A percentile compares a stretch with the other conserved stretches of the same genome.
phyloP scores from a whole-genome alignment of 1,140 invertebrate species.

The Rhopalosiphum padi region DNA sequence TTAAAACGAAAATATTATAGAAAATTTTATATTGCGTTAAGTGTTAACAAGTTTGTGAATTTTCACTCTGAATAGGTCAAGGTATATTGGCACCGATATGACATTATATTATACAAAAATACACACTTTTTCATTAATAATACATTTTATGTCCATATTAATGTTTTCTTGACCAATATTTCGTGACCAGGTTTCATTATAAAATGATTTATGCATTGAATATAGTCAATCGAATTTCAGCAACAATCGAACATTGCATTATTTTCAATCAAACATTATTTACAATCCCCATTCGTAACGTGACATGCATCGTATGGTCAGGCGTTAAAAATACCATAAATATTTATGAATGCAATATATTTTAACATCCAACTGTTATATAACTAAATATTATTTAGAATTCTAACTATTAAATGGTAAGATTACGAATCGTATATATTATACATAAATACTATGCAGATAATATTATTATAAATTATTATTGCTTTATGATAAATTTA shows the following conservation, averaged over 20 bases:
- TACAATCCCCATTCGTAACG: neutral
- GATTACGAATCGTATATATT: neutral
- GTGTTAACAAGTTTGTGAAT: neutral
- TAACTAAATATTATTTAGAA: constrained; percentile 7
- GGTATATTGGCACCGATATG: neutral
- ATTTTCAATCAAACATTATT: neutral
- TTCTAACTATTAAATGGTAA: neutral
- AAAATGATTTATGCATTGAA: neutral
- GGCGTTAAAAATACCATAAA: neutral
- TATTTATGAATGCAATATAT: neutral
- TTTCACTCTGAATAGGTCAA: neutral
- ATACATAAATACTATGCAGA: neutral
- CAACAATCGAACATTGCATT: neutral
- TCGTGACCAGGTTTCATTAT: neutral
- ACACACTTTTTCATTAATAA: neutral
- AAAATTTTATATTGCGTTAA: neutral
- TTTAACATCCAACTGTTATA: neutral
- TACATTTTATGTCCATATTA: neutral
- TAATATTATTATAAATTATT: neutral
- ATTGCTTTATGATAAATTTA: neutral
- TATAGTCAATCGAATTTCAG: neutral
- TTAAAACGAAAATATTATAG: neutral
- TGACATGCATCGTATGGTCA: neutral
- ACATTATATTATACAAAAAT: neutral
- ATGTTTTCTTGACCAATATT: neutral